phyloP scores from a whole-genome alignment of 2,113 vertebrate genomes.

The Eurystomus gularis region DNA sequence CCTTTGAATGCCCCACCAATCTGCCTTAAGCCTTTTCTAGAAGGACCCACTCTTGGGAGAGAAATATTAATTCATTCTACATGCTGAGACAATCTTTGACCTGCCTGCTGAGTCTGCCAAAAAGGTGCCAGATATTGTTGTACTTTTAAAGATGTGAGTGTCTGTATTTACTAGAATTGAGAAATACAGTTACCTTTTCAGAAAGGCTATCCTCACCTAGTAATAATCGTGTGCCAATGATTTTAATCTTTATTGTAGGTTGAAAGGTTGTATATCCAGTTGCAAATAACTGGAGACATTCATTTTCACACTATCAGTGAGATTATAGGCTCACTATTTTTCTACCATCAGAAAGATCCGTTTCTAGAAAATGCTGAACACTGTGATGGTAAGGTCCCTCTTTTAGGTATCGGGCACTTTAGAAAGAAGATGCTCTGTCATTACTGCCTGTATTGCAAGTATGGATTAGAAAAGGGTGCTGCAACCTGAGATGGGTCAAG shows the following conservation, averaged over 20 bases:
- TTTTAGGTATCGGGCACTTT: background rate
- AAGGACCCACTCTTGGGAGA: slow-evolving; percentile 37
- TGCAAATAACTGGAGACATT: background rate
- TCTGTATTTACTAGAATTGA: slow-evolving; percentile 27
- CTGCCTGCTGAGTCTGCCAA: slow-evolving; percentile 57
- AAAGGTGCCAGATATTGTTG: slow-evolving; percentile 47
- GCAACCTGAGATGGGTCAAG: background rate
- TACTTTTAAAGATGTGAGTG: slow-evolving; percentile 4
- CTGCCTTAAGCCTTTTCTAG: slow-evolving; percentile 57
- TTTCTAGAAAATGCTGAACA: background rate
- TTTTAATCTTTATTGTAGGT: background rate
- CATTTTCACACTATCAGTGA: background rate
- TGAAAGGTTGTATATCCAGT: background rate
- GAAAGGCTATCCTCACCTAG: background rate
- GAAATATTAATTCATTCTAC: slow-evolving; percentile 36
- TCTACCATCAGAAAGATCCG: background rate
- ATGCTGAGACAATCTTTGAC: slow-evolving; percentile 61
- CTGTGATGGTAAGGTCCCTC: background rate
- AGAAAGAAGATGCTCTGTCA: background rate
- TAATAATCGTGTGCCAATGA: background rate
- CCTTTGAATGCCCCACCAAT: slow-evolving; percentile 57
- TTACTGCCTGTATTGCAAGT: background rate
- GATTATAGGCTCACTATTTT: background rate
- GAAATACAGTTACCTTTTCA: slow-evolving; percentile 26
- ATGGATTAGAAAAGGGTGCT: background rate